Percentiles rank a stretch among this genome's conserved stretches.
Conservation (phyloP, 2,113 vertebrate genomes). For the Cariama cristata region DNA sequence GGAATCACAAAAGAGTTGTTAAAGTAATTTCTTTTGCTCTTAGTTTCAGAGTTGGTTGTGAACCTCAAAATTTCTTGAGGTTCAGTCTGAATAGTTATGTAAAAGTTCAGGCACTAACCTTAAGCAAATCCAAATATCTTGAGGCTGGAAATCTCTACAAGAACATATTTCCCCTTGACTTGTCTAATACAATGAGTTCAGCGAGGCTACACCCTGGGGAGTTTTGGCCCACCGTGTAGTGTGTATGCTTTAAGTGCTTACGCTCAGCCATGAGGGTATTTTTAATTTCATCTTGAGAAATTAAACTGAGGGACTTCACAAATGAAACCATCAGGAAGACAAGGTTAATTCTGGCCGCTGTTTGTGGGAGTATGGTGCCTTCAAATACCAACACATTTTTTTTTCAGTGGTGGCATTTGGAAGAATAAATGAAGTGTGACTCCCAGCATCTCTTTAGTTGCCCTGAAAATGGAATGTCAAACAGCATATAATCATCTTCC, state of each 20-base stretch:
- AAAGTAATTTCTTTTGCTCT: background rate
- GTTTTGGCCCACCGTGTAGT: conserved; percentile 50
- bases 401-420: conserved; percentile 60
- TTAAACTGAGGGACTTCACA: conserved; percentile 41
- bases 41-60: background rate
- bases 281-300: conserved; percentile 57
- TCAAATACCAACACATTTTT: conserved; percentile 47
- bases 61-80: conserved; percentile 47
- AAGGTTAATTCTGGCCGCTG: conserved; percentile 67
- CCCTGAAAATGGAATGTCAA: conserved; percentile 77
- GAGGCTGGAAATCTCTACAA: conserved; percentile 57
- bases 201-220: conserved; percentile 46
- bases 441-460: conserved; percentile 60
- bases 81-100: conserved; percentile 37
- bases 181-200: conserved; percentile 71
- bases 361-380: conserved; percentile 62
- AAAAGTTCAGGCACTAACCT: conserved; percentile 51
- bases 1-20: background rate
- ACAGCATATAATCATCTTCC: conserved; percentile 75
- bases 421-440: conserved; percentile 72
- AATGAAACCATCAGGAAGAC: conserved; percentile 56
- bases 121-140: conserved; percentile 54
- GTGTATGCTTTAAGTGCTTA: conserved; percentile 16
- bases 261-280: conserved; percentile 22
- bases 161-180: conserved; percentile 63